Evolutionary conservation across 2,113 vertebrate genomes (phyloP), one percentile per base, ranked within the genome.

Genomic region (Sorex araneus): DNA sequence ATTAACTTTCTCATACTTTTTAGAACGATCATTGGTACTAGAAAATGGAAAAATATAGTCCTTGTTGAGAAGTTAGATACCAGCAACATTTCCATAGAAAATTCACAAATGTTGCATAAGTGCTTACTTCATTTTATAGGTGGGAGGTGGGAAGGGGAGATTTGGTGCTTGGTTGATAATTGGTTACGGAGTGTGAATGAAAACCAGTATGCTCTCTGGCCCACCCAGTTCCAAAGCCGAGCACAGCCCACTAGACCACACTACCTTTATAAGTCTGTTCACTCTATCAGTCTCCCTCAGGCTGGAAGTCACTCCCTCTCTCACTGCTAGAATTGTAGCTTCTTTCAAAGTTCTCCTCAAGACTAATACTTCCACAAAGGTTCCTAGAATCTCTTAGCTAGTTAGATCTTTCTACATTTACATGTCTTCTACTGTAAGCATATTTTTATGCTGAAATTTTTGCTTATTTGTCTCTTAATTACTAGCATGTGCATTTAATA

Each of bases 211-310:
- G 18, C 3, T 43, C 18, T 60, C 6, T 1, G 27, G 28, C 6
- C 16, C 28, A 9, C 8, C 21, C 19, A 64, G 19, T 45, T 13
- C 16, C 25, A 69, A 74, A 91, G 18, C 27, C 23, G 23, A 69
- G 23, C 7, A 16, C 0, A 0, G 25, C 6, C 19, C 28, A 10
- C 5, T 10, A 43, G 0, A 25, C 34, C 6, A 50, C 21, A 12
- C 0, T 1, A 7, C 27, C 66, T 34, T 45, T 12, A 28, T 11
- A 9, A 10, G 32, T 2, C 34, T 32, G 13, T 23, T 4, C 1
- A 1, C 18, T 30, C 4, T 1, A 3, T 0, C 0, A 6, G 28
- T 74, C 47, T 25, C 40, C 30, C 12, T 9, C 0, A 23, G 4
- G 19, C 47, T 6, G 2, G 3, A 5, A 27, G 4, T 2, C 50